A percentile compares a stretch with the other conserved stretches of the same genome.
Evolutionary conservation across 2,888 invertebrate species (phyloP).

Genomic region (Drosophila fungiperda): DNA sequence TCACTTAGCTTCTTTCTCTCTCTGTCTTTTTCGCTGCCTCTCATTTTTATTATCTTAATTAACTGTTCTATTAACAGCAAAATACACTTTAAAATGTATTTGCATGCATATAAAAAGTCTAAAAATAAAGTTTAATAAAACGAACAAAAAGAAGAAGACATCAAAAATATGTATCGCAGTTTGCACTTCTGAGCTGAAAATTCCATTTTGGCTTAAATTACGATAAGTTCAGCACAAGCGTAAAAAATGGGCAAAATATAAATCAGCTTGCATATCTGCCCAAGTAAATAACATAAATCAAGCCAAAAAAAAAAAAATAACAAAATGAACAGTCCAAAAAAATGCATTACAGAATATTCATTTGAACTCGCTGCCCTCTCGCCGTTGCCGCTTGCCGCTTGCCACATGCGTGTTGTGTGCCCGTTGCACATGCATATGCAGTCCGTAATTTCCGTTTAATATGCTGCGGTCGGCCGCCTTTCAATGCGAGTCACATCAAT

Average conservation of each 20-base stretch:
- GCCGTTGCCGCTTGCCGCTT: conserved; percentile 4
- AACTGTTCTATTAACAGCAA: neutral
- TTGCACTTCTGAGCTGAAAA: neutral
- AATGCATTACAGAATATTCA: neutral
- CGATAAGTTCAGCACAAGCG: neutral
- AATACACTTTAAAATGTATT: neutral
- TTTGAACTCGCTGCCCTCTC: neutral
- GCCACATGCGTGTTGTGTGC: conserved; percentile 13
- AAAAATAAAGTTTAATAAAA: neutral
- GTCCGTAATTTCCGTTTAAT: conserved; percentile 73
- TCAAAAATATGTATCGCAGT: neutral
- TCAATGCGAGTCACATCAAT: conserved; percentile 70
- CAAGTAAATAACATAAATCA: conserved; percentile 38
- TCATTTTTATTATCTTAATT: neutral
- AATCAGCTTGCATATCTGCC: neutral
- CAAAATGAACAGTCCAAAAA: neutral
- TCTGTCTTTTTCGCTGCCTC: neutral
- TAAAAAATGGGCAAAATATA: conserved; percentile 9
- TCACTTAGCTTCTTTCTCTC: neutral
- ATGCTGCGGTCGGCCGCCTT: conserved; percentile 59
- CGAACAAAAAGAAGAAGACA: neutral
- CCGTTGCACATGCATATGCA: conserved; percentile 30
- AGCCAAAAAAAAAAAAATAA: neutral
- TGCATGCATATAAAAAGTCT: neutral
- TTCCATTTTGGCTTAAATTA: neutral